Base-by-base conservation (phyloP, 2,113 vertebrate genomes). In the Leptodactylus fuscus region DNA sequence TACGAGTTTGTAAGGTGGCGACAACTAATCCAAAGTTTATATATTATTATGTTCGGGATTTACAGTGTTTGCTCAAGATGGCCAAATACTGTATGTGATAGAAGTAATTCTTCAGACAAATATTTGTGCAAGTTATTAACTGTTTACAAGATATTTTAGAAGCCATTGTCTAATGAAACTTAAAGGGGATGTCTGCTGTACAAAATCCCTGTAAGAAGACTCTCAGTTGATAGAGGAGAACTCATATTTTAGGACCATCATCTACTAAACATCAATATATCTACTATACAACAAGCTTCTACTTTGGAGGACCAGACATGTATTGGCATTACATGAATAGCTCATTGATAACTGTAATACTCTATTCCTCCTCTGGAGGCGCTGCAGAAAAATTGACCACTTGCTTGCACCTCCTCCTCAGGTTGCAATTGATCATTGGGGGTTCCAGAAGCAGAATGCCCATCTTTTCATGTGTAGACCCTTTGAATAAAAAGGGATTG, bases 51-150 rank as follows among this genome's bases (percentile, higher is more conserved):
- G 89, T 89, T 92, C 88, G 88, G 94, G 92, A 92, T 93, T 95
- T 93, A 91, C 89, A 90, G 91, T 93, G 92, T 92, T 93, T 87
- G 85, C 91, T 93, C 89, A 94, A 93, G 91, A 94, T 94, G 93
- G 94, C 94, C 91, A 94, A 95, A 94, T 92, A 69, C 65, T 38
- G 65, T 69, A 94, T 90, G 91, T 88, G 90, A 95, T 94, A 91
- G 91, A 85, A 88, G 88, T 94, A 95, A 94, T 91, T 92, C 86
- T 89, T 88, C 92, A 90, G 89, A 88, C 90, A 93, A 95, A 95
- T 95, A 94, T 95, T 95, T 95, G 91, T 91, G 85, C 90, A 94
- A 94, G 91, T 89, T 91, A 94, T 93, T 93, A 93, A 88, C 90
- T 91, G 87, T 92, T 94, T 87, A 89, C 89, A 92, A 90, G 88